Percentiles rank a stretch among this genome's conserved stretches.
These are phyloP conservation scores for Campopleginae sp. DNA, from an alignment of 2,888 invertebrate species.

Conservation along the genomic window DNA sequence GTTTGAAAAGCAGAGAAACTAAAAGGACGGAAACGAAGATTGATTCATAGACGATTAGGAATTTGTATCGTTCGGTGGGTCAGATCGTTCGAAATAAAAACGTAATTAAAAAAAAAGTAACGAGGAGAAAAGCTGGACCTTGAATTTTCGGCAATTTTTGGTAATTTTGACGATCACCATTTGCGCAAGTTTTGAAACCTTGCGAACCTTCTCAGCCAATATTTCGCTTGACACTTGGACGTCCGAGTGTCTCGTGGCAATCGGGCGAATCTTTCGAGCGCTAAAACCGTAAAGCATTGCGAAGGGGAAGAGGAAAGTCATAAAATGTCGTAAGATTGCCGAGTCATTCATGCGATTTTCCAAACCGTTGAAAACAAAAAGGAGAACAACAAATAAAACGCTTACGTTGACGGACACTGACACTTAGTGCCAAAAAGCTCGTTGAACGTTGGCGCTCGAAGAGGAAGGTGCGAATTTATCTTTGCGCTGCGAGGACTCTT, in stretches of 20 bases:
- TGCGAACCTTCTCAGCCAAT: conserved; percentile 21
- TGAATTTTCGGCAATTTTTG: conserved; percentile 45
- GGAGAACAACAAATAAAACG: conserved; percentile 19
- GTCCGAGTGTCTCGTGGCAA: not conserved
- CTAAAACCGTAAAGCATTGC: not conserved
- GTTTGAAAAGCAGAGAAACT: not conserved
- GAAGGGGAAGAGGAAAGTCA: conserved; percentile 41
- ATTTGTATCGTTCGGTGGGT: not conserved
- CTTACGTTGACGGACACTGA: conserved; percentile 67
- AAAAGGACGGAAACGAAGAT: not conserved
- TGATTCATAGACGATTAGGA: not conserved
- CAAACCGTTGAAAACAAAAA: conserved; percentile 22
- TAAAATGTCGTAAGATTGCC: conserved; percentile 32
- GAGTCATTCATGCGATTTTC: conserved; percentile 15
- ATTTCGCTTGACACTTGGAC: conserved; percentile 22
- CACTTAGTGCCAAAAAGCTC: conserved; percentile 64
- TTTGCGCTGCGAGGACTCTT: conserved; percentile 14
- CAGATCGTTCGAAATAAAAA: not conserved
- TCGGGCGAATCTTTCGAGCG: conserved; percentile 47
- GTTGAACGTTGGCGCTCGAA: conserved; percentile 21
- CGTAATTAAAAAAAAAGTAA: not conserved
- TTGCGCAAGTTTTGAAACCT: conserved; percentile 28
- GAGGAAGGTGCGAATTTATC: conserved; percentile 40
- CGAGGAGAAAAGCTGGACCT: conserved; percentile 20
- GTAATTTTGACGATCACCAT: conserved; percentile 16